Evolutionary conservation across 2,113 vertebrate genomes (phyloP), one percentile per base, ranked within the genome.

Genomic region (Pelecanoides urinatrix): DNA sequence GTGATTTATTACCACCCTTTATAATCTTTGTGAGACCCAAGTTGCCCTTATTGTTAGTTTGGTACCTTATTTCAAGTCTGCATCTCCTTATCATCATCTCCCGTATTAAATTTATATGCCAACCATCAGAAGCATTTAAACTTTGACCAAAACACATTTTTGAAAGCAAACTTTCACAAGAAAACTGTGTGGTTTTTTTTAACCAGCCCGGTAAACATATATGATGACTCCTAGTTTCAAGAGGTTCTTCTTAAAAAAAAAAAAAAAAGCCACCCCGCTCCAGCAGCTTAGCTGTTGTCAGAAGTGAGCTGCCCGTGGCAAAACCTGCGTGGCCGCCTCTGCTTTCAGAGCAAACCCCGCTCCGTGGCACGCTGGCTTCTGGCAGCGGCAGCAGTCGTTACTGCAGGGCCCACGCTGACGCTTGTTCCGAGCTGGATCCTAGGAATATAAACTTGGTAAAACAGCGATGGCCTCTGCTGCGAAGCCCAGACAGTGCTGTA

Each of bases 301-400:
- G 47, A 8, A 26, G 18, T 5, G 14, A 49, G 55, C 56, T 67
- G 71, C 40, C 55, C 8, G 2, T 9, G 13, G 22, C 2, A 6
- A 67, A 49, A 32, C 40, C 47, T 11, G 55, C 23, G 1, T 20
- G 30, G 50, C 50, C 5, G 2, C 19, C 52, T 40, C 40, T 9
- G 58, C 58, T 36, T 19, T 16, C 26, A 8, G 59, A n/a, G 38
- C 52, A 56, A 18, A 5, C 21, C 34, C 38, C 3, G 8, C 20
- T 1, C 20, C 2, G 7, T 6, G 36, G 34, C 14, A 1, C 6
- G 0, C 8, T 9, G 21, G 34, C n/a, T 22, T 30, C 47, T 42
- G 40, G 79, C 27, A 9, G 26, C 70, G 47, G 44, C 50, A 40
- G 44, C 14, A 29, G n/a, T 4, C 10, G 32, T 5, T 27, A 4